phyloP scores from a whole-genome alignment of 2,113 vertebrate genomes.

The Laticauda colubrina region DNA sequence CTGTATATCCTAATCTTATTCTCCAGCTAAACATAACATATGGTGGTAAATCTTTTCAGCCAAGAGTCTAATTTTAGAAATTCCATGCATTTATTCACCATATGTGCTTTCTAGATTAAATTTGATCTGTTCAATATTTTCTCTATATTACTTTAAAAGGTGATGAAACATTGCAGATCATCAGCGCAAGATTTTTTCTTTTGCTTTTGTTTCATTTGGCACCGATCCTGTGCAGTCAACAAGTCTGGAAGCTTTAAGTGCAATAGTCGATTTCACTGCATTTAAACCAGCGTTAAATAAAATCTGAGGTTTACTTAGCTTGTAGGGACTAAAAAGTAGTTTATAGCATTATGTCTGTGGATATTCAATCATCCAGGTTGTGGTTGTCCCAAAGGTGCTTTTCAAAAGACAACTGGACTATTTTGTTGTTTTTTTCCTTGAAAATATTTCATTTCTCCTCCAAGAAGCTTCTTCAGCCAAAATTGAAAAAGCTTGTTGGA shows the following conservation, averaged over 20 bases:
- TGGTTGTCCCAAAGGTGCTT: not conserved
- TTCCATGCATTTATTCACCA: conserved; percentile 17
- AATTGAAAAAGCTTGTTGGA: not conserved
- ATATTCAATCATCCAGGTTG: not conserved
- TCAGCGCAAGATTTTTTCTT: accelerated
- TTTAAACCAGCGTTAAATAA: conserved; percentile 2
- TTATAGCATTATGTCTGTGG: not conserved
- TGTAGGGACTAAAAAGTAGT: not conserved
- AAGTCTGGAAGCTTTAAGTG: not conserved
- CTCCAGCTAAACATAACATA: not conserved
- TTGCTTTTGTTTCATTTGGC: not conserved
- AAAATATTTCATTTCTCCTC: not conserved
- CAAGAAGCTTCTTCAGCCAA: not conserved
- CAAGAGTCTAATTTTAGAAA: conserved; percentile 5
- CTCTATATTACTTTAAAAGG: conserved; percentile 6
- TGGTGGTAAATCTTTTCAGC: not conserved
- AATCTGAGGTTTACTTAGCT: not conserved
- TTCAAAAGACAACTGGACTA: not conserved
- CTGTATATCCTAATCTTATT: not conserved
- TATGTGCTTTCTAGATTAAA: not conserved
- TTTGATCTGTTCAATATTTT: not conserved
- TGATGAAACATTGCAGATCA: not conserved
- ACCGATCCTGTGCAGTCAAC: not conserved
- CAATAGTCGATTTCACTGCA: not conserved
- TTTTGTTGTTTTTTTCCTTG: not conserved